phyloP scores from a whole-genome alignment of 35 echinoderm and acorn worm genomes.

The Nesometra sesokonis region DNA sequence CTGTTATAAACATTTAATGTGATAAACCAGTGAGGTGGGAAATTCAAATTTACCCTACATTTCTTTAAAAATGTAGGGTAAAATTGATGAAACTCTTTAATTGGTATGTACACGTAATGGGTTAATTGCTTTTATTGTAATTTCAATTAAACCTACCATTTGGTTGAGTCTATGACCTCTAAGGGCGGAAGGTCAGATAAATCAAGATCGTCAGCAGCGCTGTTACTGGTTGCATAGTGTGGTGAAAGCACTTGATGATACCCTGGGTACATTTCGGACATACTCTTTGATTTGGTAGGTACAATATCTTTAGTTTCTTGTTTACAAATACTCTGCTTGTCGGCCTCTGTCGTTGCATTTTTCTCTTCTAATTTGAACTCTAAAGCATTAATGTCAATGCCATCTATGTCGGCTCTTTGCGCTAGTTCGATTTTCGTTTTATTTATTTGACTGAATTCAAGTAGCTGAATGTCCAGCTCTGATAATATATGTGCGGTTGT shows the following conservation, averaged over 20 bases:
- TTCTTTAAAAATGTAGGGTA: too few relatives aligned
- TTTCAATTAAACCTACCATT: not conserved
- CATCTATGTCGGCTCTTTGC: not conserved
- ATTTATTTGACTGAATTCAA: not conserved
- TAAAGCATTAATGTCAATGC: not conserved
- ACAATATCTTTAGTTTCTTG: too few relatives aligned
- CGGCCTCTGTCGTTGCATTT: too few relatives aligned
- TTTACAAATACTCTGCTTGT: not conserved
- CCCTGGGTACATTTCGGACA: not conserved
- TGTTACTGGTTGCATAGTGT: not conserved
- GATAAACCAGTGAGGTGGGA: too few relatives aligned
- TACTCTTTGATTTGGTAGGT: not conserved
- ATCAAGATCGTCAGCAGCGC: not conserved
- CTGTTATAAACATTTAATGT: too few relatives aligned
- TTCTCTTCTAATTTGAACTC: not conserved
- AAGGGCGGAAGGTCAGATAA: not conserved
- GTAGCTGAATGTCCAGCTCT: not conserved
- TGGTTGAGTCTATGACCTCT: not conserved
- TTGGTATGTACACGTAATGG: too few relatives aligned
- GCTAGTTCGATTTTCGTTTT: not conserved
- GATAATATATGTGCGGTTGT: not conserved
- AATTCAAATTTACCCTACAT: too few relatives aligned
- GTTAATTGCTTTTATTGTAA: too few relatives aligned
- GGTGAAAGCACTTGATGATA: not conserved
- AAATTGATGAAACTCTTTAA: too few relatives aligned